Percentiles rank a stretch among this genome's conserved stretches.
Conservation (phyloP, 2,797 vertebrate species). For the Apogon talboti region DNA sequence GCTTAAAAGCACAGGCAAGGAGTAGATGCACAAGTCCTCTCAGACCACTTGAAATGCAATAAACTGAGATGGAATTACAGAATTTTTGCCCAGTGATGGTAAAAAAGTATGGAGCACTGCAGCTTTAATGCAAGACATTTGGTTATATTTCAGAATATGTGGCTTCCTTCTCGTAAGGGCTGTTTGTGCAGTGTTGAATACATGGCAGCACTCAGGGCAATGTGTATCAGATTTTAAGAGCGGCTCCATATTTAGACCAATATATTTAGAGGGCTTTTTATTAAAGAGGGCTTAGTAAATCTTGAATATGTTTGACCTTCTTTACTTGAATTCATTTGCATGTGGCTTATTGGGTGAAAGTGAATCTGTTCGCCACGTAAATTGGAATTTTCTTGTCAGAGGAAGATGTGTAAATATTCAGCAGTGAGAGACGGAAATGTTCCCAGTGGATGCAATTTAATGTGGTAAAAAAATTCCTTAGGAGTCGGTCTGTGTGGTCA, state of each 20-base stretch:
- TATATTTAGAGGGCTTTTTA: constrained; percentile 34
- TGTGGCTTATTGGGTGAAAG: constrained; percentile 69
- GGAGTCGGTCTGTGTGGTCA: constrained; percentile 24
- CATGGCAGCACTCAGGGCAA: constrained; percentile 24
- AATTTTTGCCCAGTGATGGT: too few relatives aligned
- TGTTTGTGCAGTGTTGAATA: neutral
- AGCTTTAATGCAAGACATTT: too few relatives aligned
- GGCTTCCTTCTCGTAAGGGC: too few relatives aligned
- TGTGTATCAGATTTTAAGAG: constrained; percentile 32
- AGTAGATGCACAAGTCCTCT: too few relatives aligned
- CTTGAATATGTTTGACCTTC: constrained; percentile 73
- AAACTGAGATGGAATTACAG: too few relatives aligned
- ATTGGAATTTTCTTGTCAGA: constrained; percentile 61
- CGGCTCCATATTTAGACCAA: constrained; percentile 44
- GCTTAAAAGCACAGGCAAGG: too few relatives aligned
- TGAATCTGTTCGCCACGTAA: constrained; percentile 52
- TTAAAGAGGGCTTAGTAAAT: constrained; percentile 48
- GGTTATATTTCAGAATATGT: too few relatives aligned
- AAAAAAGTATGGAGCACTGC: too few relatives aligned
- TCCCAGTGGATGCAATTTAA: constrained; percentile 55
- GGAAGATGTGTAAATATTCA: constrained; percentile 69
- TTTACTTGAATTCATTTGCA: constrained; percentile 72
- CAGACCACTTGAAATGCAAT: too few relatives aligned
- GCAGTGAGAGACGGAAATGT: constrained; percentile 40
- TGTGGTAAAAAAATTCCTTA: constrained; percentile 42